A percentile compares a stretch with the other conserved stretches of the same genome.
Evolutionary conservation across 2,797 vertebrate species (phyloP).

Genomic region (Rallus crepitans): DNA sequence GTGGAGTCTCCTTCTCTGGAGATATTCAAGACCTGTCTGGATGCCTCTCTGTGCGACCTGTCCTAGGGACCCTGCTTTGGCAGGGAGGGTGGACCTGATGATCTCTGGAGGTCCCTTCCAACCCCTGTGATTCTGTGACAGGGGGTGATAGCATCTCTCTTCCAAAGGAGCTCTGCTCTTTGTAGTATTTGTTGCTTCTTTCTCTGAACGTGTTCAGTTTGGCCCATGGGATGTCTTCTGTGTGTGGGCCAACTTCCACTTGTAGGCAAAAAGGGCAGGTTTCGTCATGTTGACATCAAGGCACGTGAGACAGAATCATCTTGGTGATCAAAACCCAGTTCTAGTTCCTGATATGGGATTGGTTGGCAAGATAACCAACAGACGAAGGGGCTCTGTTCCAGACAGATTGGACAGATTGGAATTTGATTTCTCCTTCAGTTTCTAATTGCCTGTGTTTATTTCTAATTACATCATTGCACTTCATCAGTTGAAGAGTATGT

Average conservation of each 20-base stretch:
- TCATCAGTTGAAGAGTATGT: background rate
- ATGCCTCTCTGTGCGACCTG: too few species aligned
- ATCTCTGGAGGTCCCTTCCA: too few species aligned
- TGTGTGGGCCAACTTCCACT: background rate
- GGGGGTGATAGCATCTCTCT: background rate
- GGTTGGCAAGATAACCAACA: background rate
- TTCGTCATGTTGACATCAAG: background rate
- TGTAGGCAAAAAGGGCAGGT: background rate
- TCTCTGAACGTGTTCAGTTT: background rate
- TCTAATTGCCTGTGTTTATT: slow-evolving; percentile 5
- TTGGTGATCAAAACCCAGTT: background rate
- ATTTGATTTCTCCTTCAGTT: background rate
- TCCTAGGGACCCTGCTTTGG: too few species aligned
- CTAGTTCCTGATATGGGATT: background rate
- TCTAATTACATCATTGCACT: background rate
- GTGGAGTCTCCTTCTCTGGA: too few species aligned
- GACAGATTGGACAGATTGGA: background rate
- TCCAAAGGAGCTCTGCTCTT: background rate
- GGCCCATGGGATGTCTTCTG: background rate
- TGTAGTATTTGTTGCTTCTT: background rate
- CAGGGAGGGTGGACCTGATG: too few species aligned
- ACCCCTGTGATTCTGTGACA: background rate
- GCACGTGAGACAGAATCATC: background rate
- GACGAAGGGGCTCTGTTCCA: background rate
- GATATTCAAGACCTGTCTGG: too few species aligned